Evolutionary conservation across 2,797 vertebrate species (phyloP), one percentile per base, ranked within the genome.

Genomic region (Schizopygopsis malacanthus): DNA sequence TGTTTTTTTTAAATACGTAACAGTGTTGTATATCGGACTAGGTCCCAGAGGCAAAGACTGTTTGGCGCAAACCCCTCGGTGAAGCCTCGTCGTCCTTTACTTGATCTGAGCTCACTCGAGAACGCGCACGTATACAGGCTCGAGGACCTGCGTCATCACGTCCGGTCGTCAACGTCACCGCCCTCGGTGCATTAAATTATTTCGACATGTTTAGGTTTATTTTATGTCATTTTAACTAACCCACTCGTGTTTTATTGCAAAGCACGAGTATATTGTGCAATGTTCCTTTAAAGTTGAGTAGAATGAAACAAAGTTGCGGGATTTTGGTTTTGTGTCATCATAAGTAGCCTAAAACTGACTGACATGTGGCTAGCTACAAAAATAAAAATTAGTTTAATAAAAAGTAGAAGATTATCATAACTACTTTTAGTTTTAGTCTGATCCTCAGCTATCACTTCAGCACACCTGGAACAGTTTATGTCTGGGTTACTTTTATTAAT

Each of bases 31-130:
- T 33, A 1, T 6, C 10, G 1, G 11, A 12, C 37, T 47, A n/a
- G 39, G 50, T 67, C 61, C 11, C 2, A 61, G 8, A 20, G 0
- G 16, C 7, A 25, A 10, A 63, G 4, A 39, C 9, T 6, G 78
- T 4, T 45, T 18, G 41, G 4, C 28, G 2, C 28, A 28, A 28
- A 28, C 28, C 28, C 28, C 28, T 28, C 28, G 16, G 0, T 2
- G 54, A 28, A 43, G 37, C 76, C 18, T 47, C 65, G 56, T 89
- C 90, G 93, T 94, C 94, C 93, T 96, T 93, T 93, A 92, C 59
- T 89, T 90, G 92, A 90, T 87, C 91, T 87, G 70, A 89, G 90
- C 81, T 89, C 77, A 87, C 85, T 72, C 91, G 87, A 52, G 88
- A 79, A 83, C 63, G 61, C 37, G 87, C 93, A 95, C 95, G 94